Evolutionary conservation across 1,140 invertebrate genomes (phyloP).

Genomic region (Dufourea novaeangliae): DNA sequence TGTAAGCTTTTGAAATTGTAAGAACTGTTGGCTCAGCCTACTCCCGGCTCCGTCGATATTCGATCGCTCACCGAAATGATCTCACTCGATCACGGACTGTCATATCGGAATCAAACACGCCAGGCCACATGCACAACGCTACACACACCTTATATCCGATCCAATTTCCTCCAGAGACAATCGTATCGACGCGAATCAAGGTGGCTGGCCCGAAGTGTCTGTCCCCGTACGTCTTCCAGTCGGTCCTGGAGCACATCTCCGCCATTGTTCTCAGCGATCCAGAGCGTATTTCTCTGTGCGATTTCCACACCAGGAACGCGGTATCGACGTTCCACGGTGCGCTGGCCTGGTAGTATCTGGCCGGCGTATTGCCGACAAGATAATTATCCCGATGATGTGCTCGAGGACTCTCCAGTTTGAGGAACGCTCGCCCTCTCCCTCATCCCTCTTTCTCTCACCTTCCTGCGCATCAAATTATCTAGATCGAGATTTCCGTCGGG

Average conservation of each 20-base stretch:
- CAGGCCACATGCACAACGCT: background rate
- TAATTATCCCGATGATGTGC: conserved; percentile 58
- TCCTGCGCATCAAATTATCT: background rate
- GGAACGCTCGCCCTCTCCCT: background rate
- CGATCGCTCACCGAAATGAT: background rate
- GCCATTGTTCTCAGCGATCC: background rate
- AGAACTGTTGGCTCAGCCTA: no score
- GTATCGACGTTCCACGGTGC: conserved; percentile 21
- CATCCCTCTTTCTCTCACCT: background rate
- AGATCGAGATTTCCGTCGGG: conserved; percentile 5
- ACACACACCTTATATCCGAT: conserved; percentile 4
- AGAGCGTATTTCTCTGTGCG: background rate
- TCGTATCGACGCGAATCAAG: conserved; percentile 4
- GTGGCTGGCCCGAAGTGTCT: background rate
- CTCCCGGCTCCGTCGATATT: no score
- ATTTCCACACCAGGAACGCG: conserved; percentile 1
- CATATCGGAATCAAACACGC: background rate
- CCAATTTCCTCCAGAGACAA: background rate
- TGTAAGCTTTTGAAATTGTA: no score
- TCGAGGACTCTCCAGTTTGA: conserved; percentile 32
- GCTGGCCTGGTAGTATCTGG: conserved; percentile 14
- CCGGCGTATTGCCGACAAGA: conserved; percentile 32
- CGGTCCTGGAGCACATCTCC: background rate
- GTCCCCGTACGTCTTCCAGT: background rate
- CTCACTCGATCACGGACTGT: background rate